Base-by-base conservation (phyloP, 2,113 vertebrate genomes). In the Formicarius rufipectus region DNA sequence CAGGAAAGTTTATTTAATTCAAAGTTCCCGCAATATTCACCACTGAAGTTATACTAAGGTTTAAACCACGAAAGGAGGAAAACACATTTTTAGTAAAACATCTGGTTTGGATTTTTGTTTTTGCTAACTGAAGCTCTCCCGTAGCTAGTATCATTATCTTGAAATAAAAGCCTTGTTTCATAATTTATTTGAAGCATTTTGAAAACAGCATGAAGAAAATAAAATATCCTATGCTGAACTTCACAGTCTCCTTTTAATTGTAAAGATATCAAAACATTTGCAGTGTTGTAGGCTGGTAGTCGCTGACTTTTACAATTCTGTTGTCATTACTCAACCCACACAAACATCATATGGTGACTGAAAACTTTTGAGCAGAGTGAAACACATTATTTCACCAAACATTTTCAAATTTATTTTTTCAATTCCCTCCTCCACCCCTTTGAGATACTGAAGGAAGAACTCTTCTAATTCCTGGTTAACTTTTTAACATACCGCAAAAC, bases 261-360 rank as follows among this genome's bases (percentile, higher is more conserved):
- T 39, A 82, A 90, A 87, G 66, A n/a, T 66, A 77, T 47, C 92
- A 93, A 95, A 96, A 95, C 30, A 87, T 93, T 90, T 96, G 62
- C 81, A 82, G 47, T 63, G n/a, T 27, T 73, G 91, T 81, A 86
- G 87, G 95, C 84, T 94, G 90, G 86, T 47, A 92, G 84, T 82
- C 91, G 95, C 85, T 49, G 83, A 93, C 88, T 97, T 97, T 96
- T 95, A 90, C 84, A 89, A 86, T 96, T 73, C 73, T 94, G 84
- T 97, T 97, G 96, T 96, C 97, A 94, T 95, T 97, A 96, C 93
- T 96, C 96, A 96, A 62, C 95, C 96, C 95, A 92, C 96, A 95
- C 84, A 95, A 90, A 96, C 10, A 18, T 78, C 78, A 89, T 77
- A 76, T 9, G 68, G 88, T 90, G 52, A 89, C 84, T 84, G 56